Evolutionary conservation across 2,797 vertebrate species (phyloP), one percentile per base, ranked within the genome.

Genomic region (Pyrocephalus nanus): DNA sequence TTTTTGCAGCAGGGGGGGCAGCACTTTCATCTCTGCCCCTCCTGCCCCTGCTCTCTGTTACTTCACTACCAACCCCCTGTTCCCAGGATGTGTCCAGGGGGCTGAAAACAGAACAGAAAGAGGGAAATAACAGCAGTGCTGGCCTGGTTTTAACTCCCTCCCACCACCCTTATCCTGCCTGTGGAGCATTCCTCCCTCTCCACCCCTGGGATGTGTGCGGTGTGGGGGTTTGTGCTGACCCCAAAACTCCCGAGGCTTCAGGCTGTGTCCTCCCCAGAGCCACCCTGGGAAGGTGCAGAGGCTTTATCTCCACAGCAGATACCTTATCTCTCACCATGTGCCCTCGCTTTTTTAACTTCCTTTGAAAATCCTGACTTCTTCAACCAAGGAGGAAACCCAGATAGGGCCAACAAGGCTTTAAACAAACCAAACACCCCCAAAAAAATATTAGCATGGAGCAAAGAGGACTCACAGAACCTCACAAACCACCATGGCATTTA

Each of bases 191-290:
- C 0, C 38, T 45, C 79, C 74, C 69, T 34, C 23, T 32, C 51
- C 14, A 20, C 20, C 81, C 2, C 66, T 1, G 3, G 55, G 17
- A 18, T 11, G 0, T 0, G 4, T 0, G 3, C 34, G 53, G 45
- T 21, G 9, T 9, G 5, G 34, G 30, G 20, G 3, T n/a, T 74
- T 47, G 57, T 78, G 27, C 91, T 43, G 64, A 40, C 53, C 85
- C 58, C 5, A 34, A 71, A 74, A 58, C 0, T 3, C 27, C 4
- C 2, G 23, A 54, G 36, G 15, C 26, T 22, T 30, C 3, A 0
- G 58, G 86, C 53, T 60, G 18, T 2, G 2, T n/a, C 74, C 65
- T 73, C 69, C 55, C 4, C 2, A 47, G 45, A 30, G 15, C 23
- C 14, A 18, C 3, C 61, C 1, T 2, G 36, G 79, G 45, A 30